A percentile compares a stretch with the other conserved stretches of the same genome.
These are phyloP conservation scores for Porites lobata DNA, from an alignment of 92 coral and sea anemone species.

Conservation along the genomic window DNA sequence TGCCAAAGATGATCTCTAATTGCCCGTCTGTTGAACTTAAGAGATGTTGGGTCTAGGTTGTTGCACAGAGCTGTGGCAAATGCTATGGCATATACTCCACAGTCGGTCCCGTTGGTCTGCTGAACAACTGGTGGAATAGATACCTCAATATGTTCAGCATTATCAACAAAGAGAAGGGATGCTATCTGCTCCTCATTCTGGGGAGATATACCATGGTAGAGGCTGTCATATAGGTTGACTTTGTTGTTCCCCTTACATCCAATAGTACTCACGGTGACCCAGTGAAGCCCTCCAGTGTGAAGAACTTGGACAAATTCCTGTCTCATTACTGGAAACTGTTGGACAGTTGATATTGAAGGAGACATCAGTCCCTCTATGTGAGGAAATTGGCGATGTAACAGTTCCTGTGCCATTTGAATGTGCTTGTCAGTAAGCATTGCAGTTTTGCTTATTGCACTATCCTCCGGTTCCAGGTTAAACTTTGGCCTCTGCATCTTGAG, in stretches of 20 bases:
- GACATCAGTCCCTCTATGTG: conserved; percentile 49
- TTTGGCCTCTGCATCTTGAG: conserved; percentile 3
- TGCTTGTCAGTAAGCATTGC: conserved; percentile 48
- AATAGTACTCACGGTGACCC: conserved; percentile 50
- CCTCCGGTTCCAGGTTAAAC: conserved; percentile 10
- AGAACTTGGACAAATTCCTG: conserved; percentile 28
- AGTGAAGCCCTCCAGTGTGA: conserved; percentile 54
- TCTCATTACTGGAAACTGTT: conserved; percentile 51
- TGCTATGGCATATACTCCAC: conserved; percentile 50
- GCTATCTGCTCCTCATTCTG: conserved; percentile 38
- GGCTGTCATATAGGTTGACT: conserved; percentile 53
- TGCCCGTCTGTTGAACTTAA: conserved; percentile 39
- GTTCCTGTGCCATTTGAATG: conserved; percentile 35
- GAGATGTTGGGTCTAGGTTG: conserved; percentile 32
- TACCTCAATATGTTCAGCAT: conserved; percentile 34
- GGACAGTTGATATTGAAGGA: conserved; percentile 27
- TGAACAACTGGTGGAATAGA: conserved; percentile 38
- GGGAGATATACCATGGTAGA: conserved; percentile 34
- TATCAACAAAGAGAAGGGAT: conserved; percentile 17
- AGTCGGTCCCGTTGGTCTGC: conserved; percentile 47
- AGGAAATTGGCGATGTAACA: conserved; percentile 52
- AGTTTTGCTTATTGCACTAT: conserved; percentile 18
- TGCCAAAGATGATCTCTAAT: conserved; percentile 42
- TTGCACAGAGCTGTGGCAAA: conserved; percentile 52
- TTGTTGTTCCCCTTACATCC: conserved; percentile 23